Conservation (phyloP, 2,888 invertebrate genomes). For the Harpagoxenus sublaevis region DNA sequence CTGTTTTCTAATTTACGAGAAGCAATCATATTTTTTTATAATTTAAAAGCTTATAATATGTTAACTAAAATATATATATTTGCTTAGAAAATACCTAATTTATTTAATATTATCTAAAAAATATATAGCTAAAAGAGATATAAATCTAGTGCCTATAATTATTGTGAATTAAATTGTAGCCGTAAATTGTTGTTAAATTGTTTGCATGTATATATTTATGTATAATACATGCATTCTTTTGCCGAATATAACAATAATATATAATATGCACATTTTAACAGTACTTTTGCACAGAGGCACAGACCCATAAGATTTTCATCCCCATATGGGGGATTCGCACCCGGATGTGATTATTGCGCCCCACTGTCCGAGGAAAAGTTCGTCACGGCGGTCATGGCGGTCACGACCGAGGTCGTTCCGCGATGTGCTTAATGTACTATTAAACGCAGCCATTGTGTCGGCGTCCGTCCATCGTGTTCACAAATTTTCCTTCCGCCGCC, state of each 20-base stretch:
- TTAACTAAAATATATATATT: not conserved
- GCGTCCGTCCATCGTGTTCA: conserved; percentile 79
- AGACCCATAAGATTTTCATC: conserved; percentile 44
- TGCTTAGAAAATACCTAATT: not conserved
- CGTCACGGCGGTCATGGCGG: conserved; percentile 72
- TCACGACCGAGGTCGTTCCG: conserved; percentile 62
- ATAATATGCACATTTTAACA: not conserved
- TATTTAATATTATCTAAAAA: not conserved
- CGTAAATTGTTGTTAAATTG: too few relatives aligned
- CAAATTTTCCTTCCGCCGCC: conserved; percentile 83
- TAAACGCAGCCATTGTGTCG: conserved; percentile 84
- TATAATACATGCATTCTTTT: not conserved
- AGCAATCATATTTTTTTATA: not conserved
- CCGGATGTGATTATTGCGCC: conserved; percentile 48
- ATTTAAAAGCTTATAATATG: not conserved
- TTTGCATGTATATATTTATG: too few relatives aligned
- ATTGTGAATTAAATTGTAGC: not conserved
- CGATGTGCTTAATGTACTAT: conserved; percentile 84
- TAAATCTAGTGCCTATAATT: not conserved
- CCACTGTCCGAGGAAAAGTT: conserved; percentile 66
- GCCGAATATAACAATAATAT: not conserved
- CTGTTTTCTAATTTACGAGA: not conserved
- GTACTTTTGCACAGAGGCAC: conserved; percentile 44
- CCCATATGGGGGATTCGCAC: conserved; percentile 32
- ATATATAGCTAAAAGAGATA: not conserved